Evolutionary conservation across 2,888 invertebrate genomes (phyloP).

Genomic region (Luperina nickerlii): DNA sequence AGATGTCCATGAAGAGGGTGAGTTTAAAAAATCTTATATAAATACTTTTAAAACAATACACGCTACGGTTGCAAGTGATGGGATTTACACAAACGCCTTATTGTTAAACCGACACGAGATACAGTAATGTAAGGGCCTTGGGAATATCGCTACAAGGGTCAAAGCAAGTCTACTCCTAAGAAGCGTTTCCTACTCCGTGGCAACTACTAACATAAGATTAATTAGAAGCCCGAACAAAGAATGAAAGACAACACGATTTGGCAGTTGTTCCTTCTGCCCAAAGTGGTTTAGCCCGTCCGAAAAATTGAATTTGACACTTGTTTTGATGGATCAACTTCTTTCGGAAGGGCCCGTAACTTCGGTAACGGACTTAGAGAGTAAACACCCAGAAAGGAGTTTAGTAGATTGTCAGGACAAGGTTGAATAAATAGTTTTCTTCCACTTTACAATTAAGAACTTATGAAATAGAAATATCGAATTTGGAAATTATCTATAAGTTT

Average conservation of each 20-base stretch:
- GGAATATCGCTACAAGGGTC: background rate
- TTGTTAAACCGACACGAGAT: background rate
- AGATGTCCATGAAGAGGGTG: slow-evolving; percentile 88
- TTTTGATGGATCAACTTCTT: background rate
- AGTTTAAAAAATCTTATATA: slow-evolving; percentile 24
- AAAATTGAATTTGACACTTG: background rate
- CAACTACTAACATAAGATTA: background rate
- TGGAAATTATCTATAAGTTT: background rate
- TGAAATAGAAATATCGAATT: background rate
- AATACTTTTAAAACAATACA: background rate
- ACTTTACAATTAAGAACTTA: background rate
- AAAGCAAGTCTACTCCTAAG: background rate
- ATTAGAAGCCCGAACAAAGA: background rate
- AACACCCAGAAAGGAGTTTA: background rate
- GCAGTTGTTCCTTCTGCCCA: background rate
- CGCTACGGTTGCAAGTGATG: no score
- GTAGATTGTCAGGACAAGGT: background rate
- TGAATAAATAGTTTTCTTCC: background rate
- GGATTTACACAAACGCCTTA: background rate
- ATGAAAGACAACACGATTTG: background rate
- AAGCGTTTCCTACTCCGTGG: no score
- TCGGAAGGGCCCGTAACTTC: background rate
- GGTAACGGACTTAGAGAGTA: background rate
- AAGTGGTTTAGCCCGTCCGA: background rate
- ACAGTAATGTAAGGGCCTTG: background rate